Percentiles rank a stretch among this genome's conserved stretches.
Conservation (phyloP, 2,888 invertebrate species). For the Habrosyne pyritoides region DNA sequence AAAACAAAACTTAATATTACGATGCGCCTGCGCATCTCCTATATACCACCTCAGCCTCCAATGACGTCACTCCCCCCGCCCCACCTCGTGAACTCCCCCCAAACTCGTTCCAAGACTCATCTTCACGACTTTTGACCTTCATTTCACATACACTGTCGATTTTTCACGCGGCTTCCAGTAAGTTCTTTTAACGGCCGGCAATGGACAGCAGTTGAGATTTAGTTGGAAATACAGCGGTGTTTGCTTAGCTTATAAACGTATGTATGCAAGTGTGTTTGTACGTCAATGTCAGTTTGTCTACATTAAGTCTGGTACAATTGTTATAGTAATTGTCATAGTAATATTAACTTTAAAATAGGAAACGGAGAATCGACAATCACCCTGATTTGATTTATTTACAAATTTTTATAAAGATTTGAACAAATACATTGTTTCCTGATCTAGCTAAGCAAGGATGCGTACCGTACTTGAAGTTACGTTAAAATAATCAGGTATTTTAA, state of each 20-base stretch:
- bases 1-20: slow-evolving; percentile 56
- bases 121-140: slow-evolving; percentile 67
- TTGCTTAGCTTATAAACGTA: slow-evolving; percentile 14
- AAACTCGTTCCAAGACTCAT: slow-evolving; percentile 65
- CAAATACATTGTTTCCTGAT: neutral
- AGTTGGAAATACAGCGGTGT: slow-evolving; percentile 9
- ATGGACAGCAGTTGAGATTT: slow-evolving; percentile 30
- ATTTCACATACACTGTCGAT: slow-evolving; percentile 51
- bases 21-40: slow-evolving; percentile 67
- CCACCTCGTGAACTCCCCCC: slow-evolving; percentile 34
- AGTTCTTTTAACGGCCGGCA: slow-evolving; percentile 29
- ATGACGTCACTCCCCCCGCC: slow-evolving; percentile 63
- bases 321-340: neutral
- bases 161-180: slow-evolving; percentile 20
- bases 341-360: neutral
- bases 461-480: too few species aligned
- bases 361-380: neutral
- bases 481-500: too few species aligned
- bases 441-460: too few species aligned
- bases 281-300: slow-evolving; percentile 17
- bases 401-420: neutral
- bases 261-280: neutral
- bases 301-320: slow-evolving; percentile 10
- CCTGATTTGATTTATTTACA: neutral
- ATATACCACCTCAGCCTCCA: slow-evolving; percentile 74